Evolutionary conservation across 2,888 invertebrate genomes (phyloP), one percentile per base, ranked within the genome.

Genomic region (Elegia similella): DNA sequence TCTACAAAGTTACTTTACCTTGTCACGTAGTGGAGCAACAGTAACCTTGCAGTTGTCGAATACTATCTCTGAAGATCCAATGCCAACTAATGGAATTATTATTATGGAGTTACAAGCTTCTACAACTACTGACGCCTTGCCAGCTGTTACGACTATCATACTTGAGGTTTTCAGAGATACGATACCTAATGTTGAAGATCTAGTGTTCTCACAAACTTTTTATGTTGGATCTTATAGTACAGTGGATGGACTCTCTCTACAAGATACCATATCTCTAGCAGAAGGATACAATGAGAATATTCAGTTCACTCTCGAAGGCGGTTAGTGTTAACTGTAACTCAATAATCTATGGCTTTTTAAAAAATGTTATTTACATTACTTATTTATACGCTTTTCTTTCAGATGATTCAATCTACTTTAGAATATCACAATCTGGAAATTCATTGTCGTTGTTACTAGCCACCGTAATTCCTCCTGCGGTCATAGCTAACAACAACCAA

Each of bases 161-260:
- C 46, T 34, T 46, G 62, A 70, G 52, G 55, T 68, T 23, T 32
- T 61, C 1, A 55, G 30, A 8, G 59, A 66, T 0, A 62, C 63
- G 1, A 54, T 56, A 1, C 57, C 64, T 2, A 30, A 46, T 0
- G 5, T 34, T 8, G n/a, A 34, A 29, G 38, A 38, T 16, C 55
- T 59, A 34, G 44, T 52, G 8, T 67, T 69, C 16, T 58, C 42
- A 29, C 67, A 69, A 43, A 52, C 67, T 7, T 74, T 65, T 58
- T 77, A 76, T 56, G 69, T 65, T n/a, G 46, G 59, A n/a, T 17
- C 15, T 43, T 59, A 59, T 48, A 42, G 52, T 12, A 30, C 32
- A 2, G 12, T 34, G 10, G 23, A 32, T 7, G 56, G 56, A 1
- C 32, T 57, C 7, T 38, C 42, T 1, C 52, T 59, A 6, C 52